Evolutionary conservation across 2,113 vertebrate genomes (phyloP), one percentile per base, ranked within the genome.

Genomic region (Rousettus leschenaultii): DNA sequence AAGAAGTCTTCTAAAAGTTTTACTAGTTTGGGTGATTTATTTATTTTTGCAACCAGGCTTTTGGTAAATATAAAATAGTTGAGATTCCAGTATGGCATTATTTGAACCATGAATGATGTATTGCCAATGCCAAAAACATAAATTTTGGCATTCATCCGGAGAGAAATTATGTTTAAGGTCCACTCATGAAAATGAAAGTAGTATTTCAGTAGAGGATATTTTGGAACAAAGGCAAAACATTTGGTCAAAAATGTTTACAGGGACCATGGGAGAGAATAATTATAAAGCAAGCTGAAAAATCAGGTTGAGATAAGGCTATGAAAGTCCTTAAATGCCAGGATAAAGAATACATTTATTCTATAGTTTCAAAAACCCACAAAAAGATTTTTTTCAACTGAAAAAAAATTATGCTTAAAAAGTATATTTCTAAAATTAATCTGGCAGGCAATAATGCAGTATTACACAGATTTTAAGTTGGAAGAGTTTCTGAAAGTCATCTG

Each of bases 371-470:
- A 12, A 45, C 43, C 19, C 55, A 70, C 43, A 7, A 6, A 75
- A 87, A 88, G 45, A 45, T 45, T 45, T 78, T 78, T 86, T 73
- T 74, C 68, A 91, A 88, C 21, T 35, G 40, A 15, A 66, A 63
- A 35, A 66, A 73, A 70, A 63, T 33, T 26, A 86, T 33, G 3
- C 24, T 51, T 51, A 65, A 71, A 88, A 86, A 77, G 21, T 80
- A 57, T 33, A 40, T 77, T 83, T 92, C 51, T 77, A 92, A 95
- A 96, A 90, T 89, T 82, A 92, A 96, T 9, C 53, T 86, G 51
- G 84, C 78, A 88, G 79, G 66, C 59, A 80, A 70, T 48, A 65
- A 78, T 55, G 16, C 19, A 70, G 13, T 55, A 43, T 55, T 82
- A 86, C 55, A 82, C 11, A 94, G 59, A 86, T 45, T 16, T 1